Conservation (phyloP, 2,113 vertebrate species). For the Oryzias celebensis region DNA sequence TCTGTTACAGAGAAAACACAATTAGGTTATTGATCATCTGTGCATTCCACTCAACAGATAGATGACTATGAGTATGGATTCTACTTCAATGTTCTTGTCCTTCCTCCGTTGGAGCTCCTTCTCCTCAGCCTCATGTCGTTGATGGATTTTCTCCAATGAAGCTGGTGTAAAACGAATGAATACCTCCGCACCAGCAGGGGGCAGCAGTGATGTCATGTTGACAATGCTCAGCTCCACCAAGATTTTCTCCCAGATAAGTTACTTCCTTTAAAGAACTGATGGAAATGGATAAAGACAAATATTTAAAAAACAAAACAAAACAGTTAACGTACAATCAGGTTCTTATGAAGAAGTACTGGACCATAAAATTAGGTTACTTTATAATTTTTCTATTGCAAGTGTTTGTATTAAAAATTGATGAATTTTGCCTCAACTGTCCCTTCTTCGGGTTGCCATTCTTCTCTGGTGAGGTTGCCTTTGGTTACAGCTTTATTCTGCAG, state of each 20-base stretch:
- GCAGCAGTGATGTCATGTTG: conserved; percentile 52
- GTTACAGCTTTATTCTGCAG: no score
- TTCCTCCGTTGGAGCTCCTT: conserved; percentile 33
- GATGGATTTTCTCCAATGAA: conserved; percentile 50
- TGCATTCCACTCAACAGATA: neutral
- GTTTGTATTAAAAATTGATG: no score
- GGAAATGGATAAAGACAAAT: neutral
- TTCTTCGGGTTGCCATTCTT: no score
- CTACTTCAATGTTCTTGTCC: conserved; percentile 55
- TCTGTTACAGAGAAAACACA: conserved; percentile 34
- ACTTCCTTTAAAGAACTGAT: neutral
- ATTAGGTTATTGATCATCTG: neutral
- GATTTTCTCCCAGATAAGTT: neutral
- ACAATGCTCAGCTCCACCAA: conserved; percentile 6
- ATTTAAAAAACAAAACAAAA: neutral
- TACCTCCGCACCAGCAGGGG: conserved; percentile 56
- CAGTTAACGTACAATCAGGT: no score
- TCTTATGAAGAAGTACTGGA: no score
- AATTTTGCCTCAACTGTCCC: no score
- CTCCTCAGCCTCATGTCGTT: conserved; percentile 26
- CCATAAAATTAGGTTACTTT: no score
- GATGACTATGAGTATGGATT: neutral
- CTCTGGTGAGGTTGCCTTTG: no score
- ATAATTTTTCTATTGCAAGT: no score
- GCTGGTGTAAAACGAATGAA: conserved; percentile 48